Percentiles rank a stretch among this genome's conserved stretches.
phyloP scores from a whole-genome alignment of 2,113 vertebrate species.

The Lagopus muta region DNA sequence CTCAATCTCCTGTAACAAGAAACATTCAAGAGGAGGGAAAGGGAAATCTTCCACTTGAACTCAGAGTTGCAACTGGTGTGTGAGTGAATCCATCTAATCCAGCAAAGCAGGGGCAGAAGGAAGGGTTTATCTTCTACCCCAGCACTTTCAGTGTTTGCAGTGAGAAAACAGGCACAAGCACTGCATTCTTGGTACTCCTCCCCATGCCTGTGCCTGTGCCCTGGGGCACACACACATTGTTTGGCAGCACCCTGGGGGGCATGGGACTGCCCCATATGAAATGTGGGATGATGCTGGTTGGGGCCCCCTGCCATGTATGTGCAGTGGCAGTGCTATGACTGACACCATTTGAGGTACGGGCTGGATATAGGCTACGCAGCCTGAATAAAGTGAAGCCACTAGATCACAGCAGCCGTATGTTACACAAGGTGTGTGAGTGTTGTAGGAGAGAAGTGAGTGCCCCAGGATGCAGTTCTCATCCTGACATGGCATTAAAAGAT shows the following conservation, averaged over 20 bases:
- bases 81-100: background rate
- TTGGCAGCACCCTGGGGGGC: background rate
- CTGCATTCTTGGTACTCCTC: background rate
- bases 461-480: background rate
- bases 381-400: background rate
- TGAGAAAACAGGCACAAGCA: background rate
- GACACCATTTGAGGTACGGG: rapidly evolving
- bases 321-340: background rate
- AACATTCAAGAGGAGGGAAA: background rate
- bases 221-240: rapidly evolving
- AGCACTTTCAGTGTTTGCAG: background rate
- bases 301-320: background rate
- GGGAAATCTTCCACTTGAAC: background rate
- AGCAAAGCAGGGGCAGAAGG: background rate
- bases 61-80: background rate
- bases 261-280: background rate
- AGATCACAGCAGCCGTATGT: background rate
- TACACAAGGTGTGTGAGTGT: background rate
- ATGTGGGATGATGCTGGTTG: background rate
- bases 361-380: background rate
- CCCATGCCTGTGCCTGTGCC: rapidly evolving
- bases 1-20: conserved; percentile 7
- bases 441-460: background rate
- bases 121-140: background rate
- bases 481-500: background rate